phyloP scores from a whole-genome alignment of 2,888 invertebrate genomes.

The Lithophane semibrunnea region DNA sequence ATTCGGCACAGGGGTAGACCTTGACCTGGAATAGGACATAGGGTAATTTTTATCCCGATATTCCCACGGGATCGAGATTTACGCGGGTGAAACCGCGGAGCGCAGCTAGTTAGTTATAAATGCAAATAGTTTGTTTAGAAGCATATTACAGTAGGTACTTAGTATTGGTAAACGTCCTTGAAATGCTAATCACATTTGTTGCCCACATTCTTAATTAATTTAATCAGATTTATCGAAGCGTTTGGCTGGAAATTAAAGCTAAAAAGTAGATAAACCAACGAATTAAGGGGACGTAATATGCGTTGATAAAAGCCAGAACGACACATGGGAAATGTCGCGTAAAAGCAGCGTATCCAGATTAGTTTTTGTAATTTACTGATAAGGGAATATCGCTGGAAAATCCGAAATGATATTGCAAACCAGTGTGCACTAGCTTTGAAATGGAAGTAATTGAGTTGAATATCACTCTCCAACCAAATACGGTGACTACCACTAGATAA shows the following conservation, averaged over 20 bases:
- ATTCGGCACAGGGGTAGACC: no score
- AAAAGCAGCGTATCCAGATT: conserved; percentile 42
- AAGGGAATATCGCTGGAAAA: conserved; percentile 1
- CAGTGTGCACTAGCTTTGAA: background rate
- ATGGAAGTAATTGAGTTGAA: conserved; percentile 2
- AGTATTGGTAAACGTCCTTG: conserved; percentile 22
- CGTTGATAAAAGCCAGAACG: conserved; percentile 45
- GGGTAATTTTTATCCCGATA: no score
- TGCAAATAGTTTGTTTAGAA: conserved; percentile 4
- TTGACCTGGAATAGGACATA: no score
- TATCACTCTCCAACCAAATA: background rate
- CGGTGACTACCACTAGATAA: background rate
- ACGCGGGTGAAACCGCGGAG: no score
- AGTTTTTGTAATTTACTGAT: conserved; percentile 37
- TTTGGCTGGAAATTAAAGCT: conserved; percentile 28
- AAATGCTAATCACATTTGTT: conserved; percentile 42
- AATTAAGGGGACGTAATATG: conserved; percentile 34
- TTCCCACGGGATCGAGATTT: no score
- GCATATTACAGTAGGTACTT: background rate
- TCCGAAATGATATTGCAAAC: conserved; percentile 7
- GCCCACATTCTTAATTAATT: conserved; percentile 28
- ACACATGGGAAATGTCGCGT: conserved; percentile 32
- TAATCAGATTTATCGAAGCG: conserved; percentile 29
- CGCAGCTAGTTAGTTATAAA: background rate
- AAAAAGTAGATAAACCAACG: conserved; percentile 39